Conservation (phyloP, 2,888 invertebrate genomes). For the Andrena camellia region DNA sequence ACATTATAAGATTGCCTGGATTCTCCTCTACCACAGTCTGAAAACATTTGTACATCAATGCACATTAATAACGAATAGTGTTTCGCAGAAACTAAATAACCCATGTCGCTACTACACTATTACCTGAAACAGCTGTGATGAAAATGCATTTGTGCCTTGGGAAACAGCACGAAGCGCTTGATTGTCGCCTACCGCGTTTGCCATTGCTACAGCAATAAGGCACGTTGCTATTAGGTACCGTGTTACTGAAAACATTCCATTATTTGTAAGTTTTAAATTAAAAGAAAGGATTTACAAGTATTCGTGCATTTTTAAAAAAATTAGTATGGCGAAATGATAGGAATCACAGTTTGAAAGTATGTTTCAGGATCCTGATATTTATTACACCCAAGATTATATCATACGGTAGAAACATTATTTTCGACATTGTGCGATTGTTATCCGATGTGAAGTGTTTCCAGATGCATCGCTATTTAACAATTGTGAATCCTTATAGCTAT, state of each 20-base stretch:
- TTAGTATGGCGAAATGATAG: no score
- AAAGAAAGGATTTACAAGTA: no score
- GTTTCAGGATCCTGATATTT: background rate
- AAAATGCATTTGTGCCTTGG: slow-evolving; percentile 65
- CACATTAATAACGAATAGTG: background rate
- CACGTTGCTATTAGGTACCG: slow-evolving; percentile 38
- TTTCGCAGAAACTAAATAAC: background rate
- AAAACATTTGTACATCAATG: slow-evolving; percentile 24
- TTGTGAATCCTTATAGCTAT: background rate
- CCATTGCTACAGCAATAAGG: slow-evolving; percentile 53
- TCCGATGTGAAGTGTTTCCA: background rate
- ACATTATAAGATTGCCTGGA: slow-evolving; percentile 76
- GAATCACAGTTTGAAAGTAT: no score
- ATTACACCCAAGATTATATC: no score
- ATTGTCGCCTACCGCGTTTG: slow-evolving; percentile 4
- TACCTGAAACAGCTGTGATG: slow-evolving; percentile 71
- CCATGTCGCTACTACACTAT: background rate
- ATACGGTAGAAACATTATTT: background rate
- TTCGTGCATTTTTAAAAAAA: background rate
- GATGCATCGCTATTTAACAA: background rate
- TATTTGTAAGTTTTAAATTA: background rate
- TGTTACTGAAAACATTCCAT: slow-evolving; percentile 43
- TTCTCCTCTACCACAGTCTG: slow-evolving; percentile 66
- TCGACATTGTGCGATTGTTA: background rate
- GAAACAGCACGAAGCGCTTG: slow-evolving; percentile 64